phyloP scores from a whole-genome alignment of 2,797 vertebrate genomes.

The Tolypeutes matacus region DNA sequence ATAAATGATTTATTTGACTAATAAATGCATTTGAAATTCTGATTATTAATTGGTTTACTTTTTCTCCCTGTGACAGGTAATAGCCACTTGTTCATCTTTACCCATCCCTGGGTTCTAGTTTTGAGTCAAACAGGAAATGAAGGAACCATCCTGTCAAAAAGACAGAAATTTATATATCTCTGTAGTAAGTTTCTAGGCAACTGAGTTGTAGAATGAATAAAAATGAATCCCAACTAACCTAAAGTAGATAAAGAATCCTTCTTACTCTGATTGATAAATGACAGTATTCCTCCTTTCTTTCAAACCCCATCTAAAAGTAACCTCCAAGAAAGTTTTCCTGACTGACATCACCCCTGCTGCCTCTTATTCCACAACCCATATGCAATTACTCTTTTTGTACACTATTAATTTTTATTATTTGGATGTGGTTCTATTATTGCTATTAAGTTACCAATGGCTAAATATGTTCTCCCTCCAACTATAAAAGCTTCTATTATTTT shows the following conservation, averaged over 20 bases:
- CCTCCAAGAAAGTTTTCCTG: background rate
- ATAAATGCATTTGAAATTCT: background rate
- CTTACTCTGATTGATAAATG: background rate
- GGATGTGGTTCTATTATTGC: background rate
- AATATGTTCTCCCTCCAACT: background rate
- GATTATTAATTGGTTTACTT: background rate
- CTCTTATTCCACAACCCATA: background rate
- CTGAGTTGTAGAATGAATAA: background rate
- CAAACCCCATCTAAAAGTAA: background rate
- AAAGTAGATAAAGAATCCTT: background rate
- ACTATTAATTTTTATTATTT: background rate
- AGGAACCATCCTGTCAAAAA: background rate
- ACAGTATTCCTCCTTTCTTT: background rate
- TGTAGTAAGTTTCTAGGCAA: background rate
- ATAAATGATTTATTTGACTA: background rate
- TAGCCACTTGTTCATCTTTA: background rate
- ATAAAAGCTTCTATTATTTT: background rate
- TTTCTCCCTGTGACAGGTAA: background rate
- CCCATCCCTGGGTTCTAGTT: background rate
- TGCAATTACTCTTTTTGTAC: background rate
- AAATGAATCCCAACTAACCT: background rate
- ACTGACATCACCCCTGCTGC: background rate
- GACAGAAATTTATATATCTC: background rate
- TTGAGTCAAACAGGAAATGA: constrained; percentile 23
- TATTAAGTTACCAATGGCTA: background rate